Percentiles rank a stretch among this genome's conserved stretches.
Evolutionary conservation across 2,113 vertebrate genomes (phyloP).

Genomic region (Saimiri boliviensis): DNA sequence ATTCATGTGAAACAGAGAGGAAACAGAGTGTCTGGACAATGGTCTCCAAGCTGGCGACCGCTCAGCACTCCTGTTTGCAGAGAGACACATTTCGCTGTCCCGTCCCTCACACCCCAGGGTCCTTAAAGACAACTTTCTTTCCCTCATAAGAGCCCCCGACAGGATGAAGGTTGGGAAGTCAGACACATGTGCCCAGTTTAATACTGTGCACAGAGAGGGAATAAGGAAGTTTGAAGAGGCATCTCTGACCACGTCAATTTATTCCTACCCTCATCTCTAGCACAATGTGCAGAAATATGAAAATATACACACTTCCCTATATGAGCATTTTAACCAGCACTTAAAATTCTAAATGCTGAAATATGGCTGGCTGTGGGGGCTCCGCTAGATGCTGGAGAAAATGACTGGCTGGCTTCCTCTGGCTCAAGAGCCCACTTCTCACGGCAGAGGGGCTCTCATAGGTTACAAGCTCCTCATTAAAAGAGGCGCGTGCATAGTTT

Average conservation of each 20-base stretch:
- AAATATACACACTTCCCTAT: neutral
- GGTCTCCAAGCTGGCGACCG: neutral
- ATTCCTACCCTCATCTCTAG: neutral
- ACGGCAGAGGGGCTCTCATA: conserved; percentile 42
- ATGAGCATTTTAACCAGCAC: neutral
- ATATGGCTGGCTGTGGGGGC: neutral
- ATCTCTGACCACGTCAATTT: neutral
- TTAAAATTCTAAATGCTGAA: conserved; percentile 46
- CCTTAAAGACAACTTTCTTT: neutral
- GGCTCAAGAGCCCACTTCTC: conserved; percentile 55
- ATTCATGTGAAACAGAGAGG: neutral
- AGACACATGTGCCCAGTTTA: rapidly evolving
- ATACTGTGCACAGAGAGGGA: rapidly evolving
- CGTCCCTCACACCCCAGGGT: neutral
- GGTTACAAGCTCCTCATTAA: conserved; percentile 65
- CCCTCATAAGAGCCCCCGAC: rapidly evolving
- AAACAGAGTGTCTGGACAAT: neutral
- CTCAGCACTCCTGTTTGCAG: neutral
- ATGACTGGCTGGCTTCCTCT: conserved; percentile 26
- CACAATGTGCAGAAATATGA: conserved; percentile 24
- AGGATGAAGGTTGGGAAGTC: neutral
- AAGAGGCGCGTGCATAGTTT: conserved; percentile 69
- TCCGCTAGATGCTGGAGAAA: conserved; percentile 56
- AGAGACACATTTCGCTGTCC: neutral
- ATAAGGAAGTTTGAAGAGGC: neutral